These are phyloP conservation scores for Beris morrisii DNA, from an alignment of 2,888 invertebrate species.

Conservation along the genomic window DNA sequence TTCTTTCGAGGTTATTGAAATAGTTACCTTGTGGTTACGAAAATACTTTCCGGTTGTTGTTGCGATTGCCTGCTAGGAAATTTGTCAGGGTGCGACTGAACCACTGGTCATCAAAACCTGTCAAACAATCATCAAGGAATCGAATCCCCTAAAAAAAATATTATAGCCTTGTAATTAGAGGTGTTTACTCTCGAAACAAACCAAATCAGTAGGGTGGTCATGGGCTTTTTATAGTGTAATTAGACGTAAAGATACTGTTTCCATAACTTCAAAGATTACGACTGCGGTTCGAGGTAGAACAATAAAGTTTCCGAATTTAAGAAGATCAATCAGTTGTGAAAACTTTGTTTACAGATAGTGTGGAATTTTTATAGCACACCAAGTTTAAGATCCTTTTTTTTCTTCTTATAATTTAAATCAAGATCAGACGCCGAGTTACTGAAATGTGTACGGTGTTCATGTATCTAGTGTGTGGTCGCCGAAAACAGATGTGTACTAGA, in stretches of 20 bases:
- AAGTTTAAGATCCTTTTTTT: too few relatives aligned
- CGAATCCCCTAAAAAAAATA: constrained; percentile 8
- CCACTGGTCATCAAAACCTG: background rate
- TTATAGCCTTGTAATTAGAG: constrained; percentile 10
- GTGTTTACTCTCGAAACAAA: constrained; percentile 25
- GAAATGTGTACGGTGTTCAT: too few relatives aligned
- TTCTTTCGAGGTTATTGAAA: too few relatives aligned
- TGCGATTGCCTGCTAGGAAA: background rate
- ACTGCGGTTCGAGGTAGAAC: too few relatives aligned
- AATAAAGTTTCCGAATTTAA: background rate
- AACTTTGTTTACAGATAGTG: constrained; percentile 17
- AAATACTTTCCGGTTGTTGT: too few relatives aligned
- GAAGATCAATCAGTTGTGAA: constrained; percentile 22
- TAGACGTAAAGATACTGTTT: background rate
- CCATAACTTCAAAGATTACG: too few relatives aligned
- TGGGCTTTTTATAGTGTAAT: constrained; percentile 7
- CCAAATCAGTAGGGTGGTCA: constrained; percentile 9
- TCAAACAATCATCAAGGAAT: constrained; percentile 23
- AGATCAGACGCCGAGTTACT: too few relatives aligned
- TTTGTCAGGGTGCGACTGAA: constrained; percentile 27
- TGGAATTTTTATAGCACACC: constrained; percentile 19
- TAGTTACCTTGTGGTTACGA: too few relatives aligned
- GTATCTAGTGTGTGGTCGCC: too few relatives aligned
- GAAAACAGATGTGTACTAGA: too few relatives aligned
- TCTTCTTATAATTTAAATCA: too few relatives aligned